Percentiles rank a stretch among this genome's conserved stretches.
These are phyloP conservation scores for Enoplosus armatus DNA, from an alignment of 2,797 vertebrate genomes.

Conservation along the genomic window DNA sequence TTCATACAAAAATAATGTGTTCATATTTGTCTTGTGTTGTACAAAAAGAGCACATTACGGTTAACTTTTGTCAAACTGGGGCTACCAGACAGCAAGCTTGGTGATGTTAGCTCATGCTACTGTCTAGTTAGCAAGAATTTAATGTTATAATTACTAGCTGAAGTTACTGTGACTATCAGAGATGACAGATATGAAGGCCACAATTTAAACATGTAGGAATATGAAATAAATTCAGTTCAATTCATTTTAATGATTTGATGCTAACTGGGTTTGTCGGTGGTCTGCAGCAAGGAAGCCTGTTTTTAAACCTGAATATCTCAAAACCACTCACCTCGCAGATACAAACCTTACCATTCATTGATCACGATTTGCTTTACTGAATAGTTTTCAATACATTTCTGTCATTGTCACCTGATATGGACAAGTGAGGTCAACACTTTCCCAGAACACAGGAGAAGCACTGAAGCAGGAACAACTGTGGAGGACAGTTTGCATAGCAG, in stretches of 20 bases:
- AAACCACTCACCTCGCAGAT: not conserved
- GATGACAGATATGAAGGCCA: not conserved
- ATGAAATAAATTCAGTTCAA: not conserved
- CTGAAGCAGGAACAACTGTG: conserved; percentile 62
- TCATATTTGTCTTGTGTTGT: not conserved
- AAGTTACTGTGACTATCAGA: not conserved
- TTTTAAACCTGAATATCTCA: not conserved
- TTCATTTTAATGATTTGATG: not conserved
- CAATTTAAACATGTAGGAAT: not conserved
- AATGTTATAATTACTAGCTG: not conserved
- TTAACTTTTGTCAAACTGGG: too few relatives aligned
- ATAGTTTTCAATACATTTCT: not conserved
- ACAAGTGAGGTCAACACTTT: conserved; percentile 81
- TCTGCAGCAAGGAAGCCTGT: not conserved
- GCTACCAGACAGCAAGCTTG: not conserved
- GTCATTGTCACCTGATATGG: conserved; percentile 87
- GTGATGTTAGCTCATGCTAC: not conserved
- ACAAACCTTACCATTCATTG: not conserved
- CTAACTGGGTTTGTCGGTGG: not conserved
- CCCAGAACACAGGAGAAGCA: conserved; percentile 86
- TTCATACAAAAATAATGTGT: too few relatives aligned
- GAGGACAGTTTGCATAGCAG: not conserved
- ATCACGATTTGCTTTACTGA: not conserved
- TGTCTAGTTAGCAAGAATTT: not conserved
- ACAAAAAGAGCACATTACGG: too few relatives aligned